Percentiles rank a stretch among this genome's conserved stretches.
phyloP scores from a whole-genome alignment of 2,113 vertebrate species.

The Tachuris rubrigastra region DNA sequence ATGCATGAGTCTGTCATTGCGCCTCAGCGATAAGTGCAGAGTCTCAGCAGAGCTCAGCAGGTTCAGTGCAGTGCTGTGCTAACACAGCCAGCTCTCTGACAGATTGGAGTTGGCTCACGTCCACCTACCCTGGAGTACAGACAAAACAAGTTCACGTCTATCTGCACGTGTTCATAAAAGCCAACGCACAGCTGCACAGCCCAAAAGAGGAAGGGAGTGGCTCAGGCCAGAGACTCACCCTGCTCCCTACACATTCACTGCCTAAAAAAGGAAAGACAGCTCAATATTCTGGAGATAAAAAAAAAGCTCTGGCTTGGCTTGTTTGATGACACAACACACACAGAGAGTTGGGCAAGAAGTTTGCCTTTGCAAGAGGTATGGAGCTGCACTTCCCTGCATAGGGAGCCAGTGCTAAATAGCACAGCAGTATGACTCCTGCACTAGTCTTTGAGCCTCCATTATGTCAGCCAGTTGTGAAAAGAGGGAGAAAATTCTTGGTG shows the following conservation, averaged over 20 bases:
- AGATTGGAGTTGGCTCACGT: slow-evolving; percentile 34
- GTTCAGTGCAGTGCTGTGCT: not conserved
- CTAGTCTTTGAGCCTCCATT: not conserved
- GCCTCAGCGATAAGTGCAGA: not conserved
- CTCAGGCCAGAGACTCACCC: not conserved
- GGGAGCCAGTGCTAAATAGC: not conserved
- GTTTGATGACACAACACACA: not conserved
- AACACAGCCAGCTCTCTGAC: slow-evolving; percentile 15
- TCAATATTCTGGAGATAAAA: not conserved
- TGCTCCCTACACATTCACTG: not conserved
- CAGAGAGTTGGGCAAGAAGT: not conserved
- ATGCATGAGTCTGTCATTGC: not conserved
- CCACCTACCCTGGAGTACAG: slow-evolving; percentile 45
- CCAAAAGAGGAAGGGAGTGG: slow-evolving; percentile 51
- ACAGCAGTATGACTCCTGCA: not conserved
- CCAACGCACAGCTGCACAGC: slow-evolving; percentile 10
- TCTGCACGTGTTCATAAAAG: slow-evolving; percentile 53
- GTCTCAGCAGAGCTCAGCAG: slow-evolving; percentile 16
- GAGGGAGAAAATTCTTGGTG: not conserved
- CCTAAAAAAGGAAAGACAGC: slow-evolving; percentile 39
- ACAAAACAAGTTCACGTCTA: slow-evolving; percentile 59
- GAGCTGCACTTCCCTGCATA: not conserved
- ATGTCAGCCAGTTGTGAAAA: slow-evolving; percentile 62
- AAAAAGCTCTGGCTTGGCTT: not conserved
- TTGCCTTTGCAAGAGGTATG: not conserved